Base-by-base conservation (phyloP, 2,113 vertebrate genomes). In the Furnarius figulus region DNA sequence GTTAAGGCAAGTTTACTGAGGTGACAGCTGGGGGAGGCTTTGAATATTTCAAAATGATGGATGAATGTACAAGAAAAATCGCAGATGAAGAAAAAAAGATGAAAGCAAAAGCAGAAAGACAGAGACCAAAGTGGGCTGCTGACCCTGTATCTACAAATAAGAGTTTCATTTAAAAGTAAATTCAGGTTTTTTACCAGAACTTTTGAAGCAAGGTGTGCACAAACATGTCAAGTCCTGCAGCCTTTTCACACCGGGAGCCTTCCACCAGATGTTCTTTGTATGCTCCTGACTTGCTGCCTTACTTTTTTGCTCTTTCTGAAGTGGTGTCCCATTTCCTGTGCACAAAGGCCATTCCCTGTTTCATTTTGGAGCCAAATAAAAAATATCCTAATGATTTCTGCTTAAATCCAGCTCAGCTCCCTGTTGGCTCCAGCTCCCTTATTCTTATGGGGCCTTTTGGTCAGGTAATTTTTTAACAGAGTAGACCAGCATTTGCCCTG, bases 151-250 rank as follows among this genome's bases (percentile, higher is more conserved):
- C 49, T 33, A 27, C 52, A 75, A 30, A 86, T 35, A 68, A 0
- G 4, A 86, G 23, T 50, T 92, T 67, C 25, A 50, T 78, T 84
- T 77, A 76, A 90, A 95, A 92, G 68, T 0, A 1, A 81, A 74
- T 61, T 55, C 24, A 30, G 6, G 24, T 67, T 87, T 92, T 77
- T 72, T n/a, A 59, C 20, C 0, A 8, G 82, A 89, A 92, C 44
- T 90, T 95, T 92, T 97, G 93, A 94, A 96, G 85, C 71, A 92
- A 94, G 95, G 95, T 96, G 95, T 95, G 85, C 59, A 44, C 49
- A 72, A 77, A 93, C 90, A 87, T 76, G 95, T 82, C 81, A 89
- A 59, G 23, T 95, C 93, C 95, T 94, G 89, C 55, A 96, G 95
- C 68, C 46, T 71, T 97, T 79, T 70, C 73, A 85, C 52, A 81